A percentile compares a stretch with the other conserved stretches of the same genome.
These are phyloP conservation scores for Aspidiotus rigidus DNA, from an alignment of 2,888 invertebrate genomes.

Conservation along the genomic window DNA sequence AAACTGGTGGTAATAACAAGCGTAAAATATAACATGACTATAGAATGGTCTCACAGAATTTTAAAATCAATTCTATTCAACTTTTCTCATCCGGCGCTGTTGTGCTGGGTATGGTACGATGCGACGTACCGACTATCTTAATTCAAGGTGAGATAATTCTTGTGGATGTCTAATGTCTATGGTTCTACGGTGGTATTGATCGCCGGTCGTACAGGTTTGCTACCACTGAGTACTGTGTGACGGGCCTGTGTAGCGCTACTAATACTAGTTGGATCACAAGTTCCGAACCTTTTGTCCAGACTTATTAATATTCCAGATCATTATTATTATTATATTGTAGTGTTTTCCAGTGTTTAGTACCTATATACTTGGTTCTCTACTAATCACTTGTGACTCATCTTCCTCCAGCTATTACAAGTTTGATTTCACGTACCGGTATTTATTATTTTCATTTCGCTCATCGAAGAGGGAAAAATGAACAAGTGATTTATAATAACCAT, in stretches of 20 bases:
- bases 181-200: no score
- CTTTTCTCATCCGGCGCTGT: no score
- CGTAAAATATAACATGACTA: no score
- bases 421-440: background rate
- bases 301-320: slow-evolving; percentile 19
- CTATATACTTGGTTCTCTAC: background rate
- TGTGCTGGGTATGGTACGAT: no score
- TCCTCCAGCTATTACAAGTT: background rate
- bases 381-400: slow-evolving; percentile 18
- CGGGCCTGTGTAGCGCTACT: background rate
- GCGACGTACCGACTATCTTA: no score
- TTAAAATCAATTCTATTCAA: no score
- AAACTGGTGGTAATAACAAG: no score
- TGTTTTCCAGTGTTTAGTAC: background rate
- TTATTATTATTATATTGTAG: slow-evolving; percentile 1
- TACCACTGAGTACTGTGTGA: background rate
- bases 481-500: slow-evolving; percentile 15
- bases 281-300: slow-evolving; percentile 14
- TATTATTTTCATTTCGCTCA: background rate
- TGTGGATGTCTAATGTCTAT: no score
- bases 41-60: no score
- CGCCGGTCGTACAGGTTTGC: background rate
- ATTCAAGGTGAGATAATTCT: no score
- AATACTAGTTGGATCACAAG: background rate
- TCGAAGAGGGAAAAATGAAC: slow-evolving; percentile 6